Conservation (phyloP, 2,888 invertebrate species). For the Harpalus rubripes region DNA sequence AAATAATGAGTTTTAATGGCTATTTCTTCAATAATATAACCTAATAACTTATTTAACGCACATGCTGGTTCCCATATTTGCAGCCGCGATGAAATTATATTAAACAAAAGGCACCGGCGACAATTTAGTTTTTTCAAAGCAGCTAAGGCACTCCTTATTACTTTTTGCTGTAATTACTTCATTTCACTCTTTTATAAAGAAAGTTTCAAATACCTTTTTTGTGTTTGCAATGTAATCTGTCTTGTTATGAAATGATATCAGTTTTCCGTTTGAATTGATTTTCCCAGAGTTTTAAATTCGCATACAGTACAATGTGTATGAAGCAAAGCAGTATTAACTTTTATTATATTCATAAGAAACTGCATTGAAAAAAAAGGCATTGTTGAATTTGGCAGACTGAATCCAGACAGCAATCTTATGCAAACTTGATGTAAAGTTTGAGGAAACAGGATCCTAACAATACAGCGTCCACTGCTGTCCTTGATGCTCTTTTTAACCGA, state of each 20-base stretch:
- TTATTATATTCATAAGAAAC: slow-evolving; percentile 1
- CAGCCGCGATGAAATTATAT: no score
- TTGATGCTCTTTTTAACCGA: not conserved
- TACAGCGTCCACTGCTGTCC: not conserved
- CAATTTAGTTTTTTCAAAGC: no score
- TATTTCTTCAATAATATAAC: no score
- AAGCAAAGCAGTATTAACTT: not conserved
- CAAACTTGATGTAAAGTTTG: not conserved
- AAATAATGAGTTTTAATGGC: no score
- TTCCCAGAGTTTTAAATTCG: not conserved
- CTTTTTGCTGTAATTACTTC: no score
- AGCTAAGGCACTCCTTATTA: no score
- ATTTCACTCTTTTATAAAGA: no score
- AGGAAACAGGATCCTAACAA: slow-evolving; percentile 5
- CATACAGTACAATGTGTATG: not conserved
- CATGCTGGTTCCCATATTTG: no score
- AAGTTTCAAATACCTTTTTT: no score
- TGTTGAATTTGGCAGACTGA: slow-evolving; percentile 2
- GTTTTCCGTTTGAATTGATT: not conserved
- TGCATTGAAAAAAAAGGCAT: slow-evolving; percentile 5
- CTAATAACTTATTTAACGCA: no score
- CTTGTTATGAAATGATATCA: not conserved
- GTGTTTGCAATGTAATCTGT: no score
- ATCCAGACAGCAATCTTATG: not conserved
- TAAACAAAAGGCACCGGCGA: no score